These are phyloP conservation scores for Xylophagus ater DNA, from an alignment of 2,888 invertebrate genomes.

Conservation along the genomic window DNA sequence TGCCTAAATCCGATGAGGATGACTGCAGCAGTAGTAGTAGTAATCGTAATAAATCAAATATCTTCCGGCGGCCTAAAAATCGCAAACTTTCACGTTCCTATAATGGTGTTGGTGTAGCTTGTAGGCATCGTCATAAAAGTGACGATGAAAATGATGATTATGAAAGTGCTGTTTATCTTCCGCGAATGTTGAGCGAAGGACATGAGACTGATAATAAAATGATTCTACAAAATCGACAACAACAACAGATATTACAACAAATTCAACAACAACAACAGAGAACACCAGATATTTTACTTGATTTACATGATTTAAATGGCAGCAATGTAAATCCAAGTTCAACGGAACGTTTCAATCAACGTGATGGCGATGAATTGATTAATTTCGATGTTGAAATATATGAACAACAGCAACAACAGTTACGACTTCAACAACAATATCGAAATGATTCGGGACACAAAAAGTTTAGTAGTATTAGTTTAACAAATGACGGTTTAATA, in stretches of 20 bases:
- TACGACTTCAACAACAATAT: neutral
- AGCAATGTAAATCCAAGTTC: constrained; percentile 8
- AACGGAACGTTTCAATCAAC: neutral
- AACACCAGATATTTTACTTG: constrained; percentile 35
- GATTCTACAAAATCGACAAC: neutral
- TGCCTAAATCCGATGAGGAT: constrained; percentile 4
- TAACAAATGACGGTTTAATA: neutral
- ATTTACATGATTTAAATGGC: constrained; percentile 28
- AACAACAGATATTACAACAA: neutral
- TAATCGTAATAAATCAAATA: constrained; percentile 20
- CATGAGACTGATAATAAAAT: constrained; percentile 19
- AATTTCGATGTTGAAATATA: constrained; percentile 14
- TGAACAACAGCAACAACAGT: neutral
- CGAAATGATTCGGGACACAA: neutral
- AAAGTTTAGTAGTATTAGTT: too few relatives aligned
- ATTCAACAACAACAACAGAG: constrained; percentile 18
- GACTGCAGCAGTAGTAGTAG: constrained; percentile 2
- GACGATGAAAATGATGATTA: constrained; percentile 12
- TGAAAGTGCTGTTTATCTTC: constrained; percentile 25
- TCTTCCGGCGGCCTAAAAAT: constrained; percentile 32
- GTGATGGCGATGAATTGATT: constrained; percentile 14
- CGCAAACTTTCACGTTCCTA: constrained; percentile 36
- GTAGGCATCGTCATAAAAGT: constrained; percentile 21
- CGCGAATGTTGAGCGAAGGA: constrained; percentile 24
- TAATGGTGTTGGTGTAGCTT: constrained; percentile 27